Evolutionary conservation across 1,140 invertebrate genomes (phyloP).

Genomic region (Antheraea pernyi): DNA sequence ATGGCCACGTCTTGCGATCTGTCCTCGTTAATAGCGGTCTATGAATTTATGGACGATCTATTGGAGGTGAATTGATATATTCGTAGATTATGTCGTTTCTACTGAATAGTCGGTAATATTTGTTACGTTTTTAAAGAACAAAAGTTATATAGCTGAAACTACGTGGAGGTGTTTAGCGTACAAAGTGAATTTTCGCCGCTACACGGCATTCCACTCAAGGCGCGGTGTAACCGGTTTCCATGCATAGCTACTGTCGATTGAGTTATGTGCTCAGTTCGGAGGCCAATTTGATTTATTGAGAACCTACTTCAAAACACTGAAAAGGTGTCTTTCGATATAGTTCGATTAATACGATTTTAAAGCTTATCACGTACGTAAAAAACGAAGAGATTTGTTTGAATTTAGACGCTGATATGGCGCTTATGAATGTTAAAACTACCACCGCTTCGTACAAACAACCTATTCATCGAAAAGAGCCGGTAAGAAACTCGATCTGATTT

Average conservation of each 20-base stretch:
- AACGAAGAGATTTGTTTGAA: no score
- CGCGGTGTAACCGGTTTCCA: constrained; percentile 12
- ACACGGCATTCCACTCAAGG: constrained; percentile 22
- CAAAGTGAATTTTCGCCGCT: not conserved
- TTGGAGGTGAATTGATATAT: constrained; percentile 12
- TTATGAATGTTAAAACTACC: no score
- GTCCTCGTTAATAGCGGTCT: constrained; percentile 25
- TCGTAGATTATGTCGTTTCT: not conserved
- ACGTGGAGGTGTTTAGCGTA: not conserved
- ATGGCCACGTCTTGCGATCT: constrained; percentile 31
- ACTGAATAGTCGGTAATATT: no score
- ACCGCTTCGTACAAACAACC: no score
- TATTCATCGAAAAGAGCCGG: no score
- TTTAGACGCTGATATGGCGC: no score
- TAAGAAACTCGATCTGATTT: no score
- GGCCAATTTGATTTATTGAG: constrained; percentile 21
- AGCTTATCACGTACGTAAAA: no score
- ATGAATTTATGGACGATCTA: constrained; percentile 33
- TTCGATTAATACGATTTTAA: no score
- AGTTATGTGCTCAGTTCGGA: constrained; percentile 18
- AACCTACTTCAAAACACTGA: no score
- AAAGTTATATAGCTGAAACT: not conserved
- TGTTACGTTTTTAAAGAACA: not conserved
- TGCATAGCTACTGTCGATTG: constrained; percentile 6
- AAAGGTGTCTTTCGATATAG: no score